These are phyloP conservation scores for Congeria kusceri DNA, from an alignment of 2,888 invertebrate species.

Conservation along the genomic window DNA sequence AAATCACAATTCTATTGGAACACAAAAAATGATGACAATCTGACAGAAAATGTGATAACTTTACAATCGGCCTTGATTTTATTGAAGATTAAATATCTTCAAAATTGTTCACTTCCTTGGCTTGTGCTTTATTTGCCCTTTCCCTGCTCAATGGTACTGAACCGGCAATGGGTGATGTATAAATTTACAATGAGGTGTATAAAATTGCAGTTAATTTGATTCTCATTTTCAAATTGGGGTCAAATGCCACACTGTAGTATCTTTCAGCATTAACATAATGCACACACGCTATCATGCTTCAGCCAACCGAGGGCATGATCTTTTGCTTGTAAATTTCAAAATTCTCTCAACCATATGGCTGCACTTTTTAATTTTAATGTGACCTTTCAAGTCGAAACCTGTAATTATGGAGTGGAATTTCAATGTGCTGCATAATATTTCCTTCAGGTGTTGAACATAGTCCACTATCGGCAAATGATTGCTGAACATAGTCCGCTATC, in stretches of 20 bases:
- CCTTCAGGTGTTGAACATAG: too few species aligned
- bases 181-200: neutral
- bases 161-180: neutral
- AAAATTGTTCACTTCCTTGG: too few species aligned
- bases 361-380: constrained; percentile 42
- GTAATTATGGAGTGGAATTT: constrained; percentile 11
- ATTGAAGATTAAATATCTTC: too few species aligned
- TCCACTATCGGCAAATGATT: too few species aligned
- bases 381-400: constrained; percentile 19
- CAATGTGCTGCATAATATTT: constrained; percentile 9
- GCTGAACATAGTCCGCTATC: too few species aligned
- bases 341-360: constrained; percentile 4
- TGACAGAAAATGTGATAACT: too few species aligned
- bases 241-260: constrained; percentile 18
- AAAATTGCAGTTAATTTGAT: constrained; percentile 9
- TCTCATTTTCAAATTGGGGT: constrained; percentile 17
- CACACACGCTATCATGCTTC: constrained; percentile 15
- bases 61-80: too few species aligned
- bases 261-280: constrained; percentile 44
- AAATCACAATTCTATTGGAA: too few species aligned
- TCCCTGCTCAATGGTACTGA: too few species aligned
- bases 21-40: too few species aligned
- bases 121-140: too few species aligned
- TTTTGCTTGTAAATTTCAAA: neutral
- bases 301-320: neutral